Evolutionary conservation across 2,888 invertebrate genomes (phyloP), one percentile per base, ranked within the genome.

Genomic region (Acholoe squamosa): DNA sequence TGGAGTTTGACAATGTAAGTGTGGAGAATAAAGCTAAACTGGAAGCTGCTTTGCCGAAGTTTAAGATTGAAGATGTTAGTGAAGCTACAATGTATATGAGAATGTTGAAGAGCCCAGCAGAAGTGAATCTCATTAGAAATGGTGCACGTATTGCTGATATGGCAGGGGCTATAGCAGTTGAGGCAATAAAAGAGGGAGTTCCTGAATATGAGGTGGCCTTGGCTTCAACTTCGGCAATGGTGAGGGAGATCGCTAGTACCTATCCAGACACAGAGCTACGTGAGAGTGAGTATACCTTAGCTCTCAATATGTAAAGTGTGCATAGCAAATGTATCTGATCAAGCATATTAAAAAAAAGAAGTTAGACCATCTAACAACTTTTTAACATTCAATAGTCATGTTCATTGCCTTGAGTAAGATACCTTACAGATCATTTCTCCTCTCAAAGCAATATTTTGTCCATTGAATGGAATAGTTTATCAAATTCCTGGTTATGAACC

Each of bases 281-380:
- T 56, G 92, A 92, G 90, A 92, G 92, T 92, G 51, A 91, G 92
- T 86, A n/a, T n/a, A n/a, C n/a, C n/a, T n/a, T n/a, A n/a, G n/a
- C n/a, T n/a, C n/a, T n/a, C n/a, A n/a, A n/a, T n/a, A n/a, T n/a
- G n/a, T n/a, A n/a, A n/a, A n/a, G n/a, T n/a, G n/a, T n/a, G n/a
- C n/a, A n/a, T n/a, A n/a, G n/a, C n/a, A n/a, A n/a, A n/a, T n/a
- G n/a, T n/a, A n/a, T n/a, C n/a, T n/a, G n/a, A n/a, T n/a, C n/a
- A n/a, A n/a, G n/a, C n/a, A n/a, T n/a, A n/a, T n/a, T n/a, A n/a
- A n/a, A n/a, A n/a, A n/a, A n/a, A n/a, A n/a, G n/a, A n/a, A n/a
- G n/a, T n/a, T n/a, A n/a, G n/a, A n/a, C n/a, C n/a, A n/a, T n/a
- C n/a, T n/a, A n/a, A n/a, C n/a, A n/a, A n/a, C n/a, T n/a, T n/a